Evolutionary conservation across 2,888 invertebrate species (phyloP).

Genomic region (Watsonalla binaria): DNA sequence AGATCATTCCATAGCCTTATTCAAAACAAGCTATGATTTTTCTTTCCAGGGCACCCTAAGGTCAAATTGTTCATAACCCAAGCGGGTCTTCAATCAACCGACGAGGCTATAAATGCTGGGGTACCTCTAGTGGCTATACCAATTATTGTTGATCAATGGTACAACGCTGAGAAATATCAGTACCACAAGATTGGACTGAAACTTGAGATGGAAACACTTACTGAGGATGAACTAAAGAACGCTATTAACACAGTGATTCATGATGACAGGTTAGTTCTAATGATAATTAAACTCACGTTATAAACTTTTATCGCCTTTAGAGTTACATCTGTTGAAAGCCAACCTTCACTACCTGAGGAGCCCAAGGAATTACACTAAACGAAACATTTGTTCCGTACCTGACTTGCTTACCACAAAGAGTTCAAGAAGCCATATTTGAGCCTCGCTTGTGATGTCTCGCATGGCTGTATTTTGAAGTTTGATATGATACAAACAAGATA

Average conservation of each 20-base stretch:
- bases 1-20: too few species aligned
- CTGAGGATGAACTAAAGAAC: slow-evolving; percentile 12
- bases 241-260: neutral
- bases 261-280: neutral
- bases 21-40: neutral
- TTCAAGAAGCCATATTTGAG: too few species aligned
- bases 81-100: slow-evolving; percentile 28
- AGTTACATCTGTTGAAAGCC: too few species aligned
- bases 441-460: neutral
- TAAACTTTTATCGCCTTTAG: too few species aligned
- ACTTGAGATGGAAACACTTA: slow-evolving; percentile 29
- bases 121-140: slow-evolving; percentile 27
- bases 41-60: slow-evolving; percentile 45
- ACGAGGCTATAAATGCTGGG: slow-evolving; percentile 26
- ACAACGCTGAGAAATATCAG: slow-evolving; percentile 17
- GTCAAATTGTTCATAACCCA: slow-evolving; percentile 37
- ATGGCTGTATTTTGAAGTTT: too few species aligned
- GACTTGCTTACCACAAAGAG: neutral
- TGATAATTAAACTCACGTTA: too few species aligned
- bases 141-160: slow-evolving; percentile 23
- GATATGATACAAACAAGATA: too few species aligned
- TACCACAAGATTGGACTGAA: slow-evolving; percentile 30
- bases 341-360: too few species aligned
- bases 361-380: too few species aligned
- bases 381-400: too few species aligned